phyloP scores from a whole-genome alignment of 2,113 vertebrate genomes.

The Pelobates fuscus region DNA sequence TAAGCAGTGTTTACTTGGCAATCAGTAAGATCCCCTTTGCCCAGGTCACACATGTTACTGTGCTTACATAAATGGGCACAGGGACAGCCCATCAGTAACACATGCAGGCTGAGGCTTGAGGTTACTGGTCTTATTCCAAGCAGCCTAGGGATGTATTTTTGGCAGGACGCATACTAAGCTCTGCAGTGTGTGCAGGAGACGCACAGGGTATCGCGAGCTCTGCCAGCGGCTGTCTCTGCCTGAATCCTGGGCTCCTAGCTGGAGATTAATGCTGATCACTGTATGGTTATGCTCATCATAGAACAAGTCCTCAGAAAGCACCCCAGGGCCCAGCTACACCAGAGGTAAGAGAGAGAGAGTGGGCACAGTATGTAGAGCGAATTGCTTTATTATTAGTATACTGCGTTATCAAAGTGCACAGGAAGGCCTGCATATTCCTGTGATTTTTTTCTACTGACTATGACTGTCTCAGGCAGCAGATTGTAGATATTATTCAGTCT shows the following conservation, averaged over 20 bases:
- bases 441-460: not conserved
- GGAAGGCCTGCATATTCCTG: not conserved
- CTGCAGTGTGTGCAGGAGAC: conserved; percentile 30
- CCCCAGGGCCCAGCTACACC: not conserved
- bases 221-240: not conserved
- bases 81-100: conserved; percentile 4
- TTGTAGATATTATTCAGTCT: not conserved
- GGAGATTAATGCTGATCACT: not conserved
- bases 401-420: not conserved
- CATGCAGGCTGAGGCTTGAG: conserved; percentile 12
- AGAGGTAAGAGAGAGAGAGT: conserved; percentile 29
- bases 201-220: no score
- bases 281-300: not conserved
- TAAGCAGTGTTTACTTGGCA: conserved; percentile 7
- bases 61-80: conserved; percentile 26
- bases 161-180: conserved; percentile 54
- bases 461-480: not conserved
- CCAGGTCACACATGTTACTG: conserved; percentile 37
- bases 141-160: conserved; percentile 69
- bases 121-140: conserved; percentile 39
- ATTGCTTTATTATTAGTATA: not conserved
- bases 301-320: not conserved
- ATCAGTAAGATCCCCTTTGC: conserved; percentile 3
- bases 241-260: not conserved
- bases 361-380: not conserved